Base-by-base conservation (phyloP, 1,140 invertebrate genomes). In the Epicauta chinensis region DNA sequence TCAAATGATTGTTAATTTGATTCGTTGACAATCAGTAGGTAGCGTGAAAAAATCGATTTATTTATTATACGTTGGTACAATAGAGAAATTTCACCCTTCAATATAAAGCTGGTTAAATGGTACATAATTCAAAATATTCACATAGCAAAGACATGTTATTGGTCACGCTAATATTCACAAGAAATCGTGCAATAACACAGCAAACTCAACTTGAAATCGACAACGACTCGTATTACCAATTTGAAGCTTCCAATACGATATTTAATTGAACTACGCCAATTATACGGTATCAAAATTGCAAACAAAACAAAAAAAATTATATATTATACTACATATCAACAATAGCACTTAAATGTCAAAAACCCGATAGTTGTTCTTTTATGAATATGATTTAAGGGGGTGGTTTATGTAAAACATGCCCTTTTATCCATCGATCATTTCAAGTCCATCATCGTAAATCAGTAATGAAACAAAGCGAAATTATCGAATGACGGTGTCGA, bases 101-200 rank as follows among this genome's bases (percentile, higher is more conserved):
- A 23, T 23, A 23, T 23, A 23, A 23, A 23, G 7, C 23, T 23
- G 23, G 23, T 23, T 23, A 23, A 23, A 23, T 23, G 23, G 23
- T 23, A 23, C 23, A 23, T 23, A 23, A 23, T 23, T 23, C 23
- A 23, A 23, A 47, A 47, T 47, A 47, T 12, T n/a, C 13, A 37
- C 34, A 37, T 47, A 47, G 36, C 34, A 47, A 37, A 47, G 32
- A 37, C 45, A 47, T 37, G 41, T 42, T 52, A 52, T 52, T 52
- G 39, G 50, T 52, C 50, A 52, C 50, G 50, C 50, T 43, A 52
- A 52, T 52, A 43, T 52, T 52, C 50, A 37, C 41, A 42, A 42
- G 42, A 45, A 52, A 44, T 52, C 43, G 43, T 52, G 40, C 36
- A 52, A 37, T 43, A 23, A 29, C 50, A 23, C 23, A 23, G 7